A percentile compares a stretch with the other conserved stretches of the same genome.
Evolutionary conservation across 2,888 invertebrate genomes (phyloP).

Genomic region (Acronicta alni): DNA sequence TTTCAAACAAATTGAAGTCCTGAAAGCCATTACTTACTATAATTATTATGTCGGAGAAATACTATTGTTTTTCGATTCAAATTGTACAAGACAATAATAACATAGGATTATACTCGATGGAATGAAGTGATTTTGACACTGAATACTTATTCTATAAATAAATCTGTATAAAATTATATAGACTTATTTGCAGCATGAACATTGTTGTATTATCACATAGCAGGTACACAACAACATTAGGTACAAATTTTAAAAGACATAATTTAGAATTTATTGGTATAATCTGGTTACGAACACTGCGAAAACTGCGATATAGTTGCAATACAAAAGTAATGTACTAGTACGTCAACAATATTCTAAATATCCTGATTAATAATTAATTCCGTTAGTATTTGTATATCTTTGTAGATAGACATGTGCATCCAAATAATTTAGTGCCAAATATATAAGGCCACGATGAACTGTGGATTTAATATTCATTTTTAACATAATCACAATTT

Average conservation of each 20-base stretch:
- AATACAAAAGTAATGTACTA: conserved; percentile 58
- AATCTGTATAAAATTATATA: conserved; percentile 18
- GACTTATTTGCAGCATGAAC: conserved; percentile 39
- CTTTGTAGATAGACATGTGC: conserved; percentile 80
- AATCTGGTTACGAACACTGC: conserved; percentile 59
- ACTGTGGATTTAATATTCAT: conserved; percentile 70
- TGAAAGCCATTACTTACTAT: neutral
- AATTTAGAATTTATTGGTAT: conserved; percentile 46
- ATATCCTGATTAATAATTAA: conserved; percentile 63
- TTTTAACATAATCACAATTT: conserved; percentile 79
- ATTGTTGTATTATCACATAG: conserved; percentile 17
- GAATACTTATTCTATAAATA: conserved; percentile 40
- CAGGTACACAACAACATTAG: conserved; percentile 29
- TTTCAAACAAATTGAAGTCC: conserved; percentile 9
- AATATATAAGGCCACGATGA: conserved; percentile 76
- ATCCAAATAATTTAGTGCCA: conserved; percentile 88
- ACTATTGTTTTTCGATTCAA: conserved; percentile 29
- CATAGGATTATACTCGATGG: conserved; percentile 48
- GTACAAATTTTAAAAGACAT: conserved; percentile 43
- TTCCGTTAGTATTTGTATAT: conserved; percentile 71
- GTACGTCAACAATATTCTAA: conserved; percentile 68
- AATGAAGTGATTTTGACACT: conserved; percentile 35
- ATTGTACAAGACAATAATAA: conserved; percentile 56
- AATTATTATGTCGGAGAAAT: conserved; percentile 13
- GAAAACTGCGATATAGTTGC: conserved; percentile 54